These are phyloP conservation scores for Pteruthius melanotis DNA, from an alignment of 2,113 vertebrate genomes.

Conservation along the genomic window DNA sequence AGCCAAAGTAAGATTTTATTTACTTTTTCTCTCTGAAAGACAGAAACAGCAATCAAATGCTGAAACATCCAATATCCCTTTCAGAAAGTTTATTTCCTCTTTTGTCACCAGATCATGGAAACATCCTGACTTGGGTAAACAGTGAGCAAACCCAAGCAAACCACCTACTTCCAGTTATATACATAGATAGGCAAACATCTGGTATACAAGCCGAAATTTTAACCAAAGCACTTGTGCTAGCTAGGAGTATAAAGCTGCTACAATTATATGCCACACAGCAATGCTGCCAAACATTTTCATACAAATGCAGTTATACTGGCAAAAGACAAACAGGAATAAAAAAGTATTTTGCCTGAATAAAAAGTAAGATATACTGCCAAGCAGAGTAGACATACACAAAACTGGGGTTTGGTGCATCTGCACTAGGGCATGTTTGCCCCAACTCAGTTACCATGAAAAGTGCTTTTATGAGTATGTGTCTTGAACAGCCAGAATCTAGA, in stretches of 20 bases:
- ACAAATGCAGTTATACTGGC: background rate
- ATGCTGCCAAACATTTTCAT: background rate
- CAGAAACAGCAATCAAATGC: conserved; percentile 9
- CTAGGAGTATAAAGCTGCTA: background rate
- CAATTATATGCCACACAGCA: background rate
- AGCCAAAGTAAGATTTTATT: conserved; percentile 48
- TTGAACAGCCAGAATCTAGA: background rate
- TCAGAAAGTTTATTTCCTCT: conserved; percentile 8
- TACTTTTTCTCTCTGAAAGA: conserved; percentile 44
- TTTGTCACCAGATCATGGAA: conserved; percentile 20
- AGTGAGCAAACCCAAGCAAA: conserved; percentile 6
- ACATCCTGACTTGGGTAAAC: conserved; percentile 36
- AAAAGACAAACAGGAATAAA: background rate
- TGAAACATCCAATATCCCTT: background rate
- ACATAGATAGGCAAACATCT: background rate
- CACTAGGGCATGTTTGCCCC: background rate
- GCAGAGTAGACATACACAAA: background rate
- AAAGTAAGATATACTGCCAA: background rate
- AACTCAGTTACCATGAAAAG: background rate
- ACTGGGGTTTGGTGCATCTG: background rate
- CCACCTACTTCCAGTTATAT: conserved; percentile 22
- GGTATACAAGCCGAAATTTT: background rate
- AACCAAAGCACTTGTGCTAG: background rate
- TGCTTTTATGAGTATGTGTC: background rate
- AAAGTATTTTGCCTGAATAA: background rate